Evolutionary conservation across 2,888 invertebrate species (phyloP).

Genomic region (Plagiodera versicolora): DNA sequence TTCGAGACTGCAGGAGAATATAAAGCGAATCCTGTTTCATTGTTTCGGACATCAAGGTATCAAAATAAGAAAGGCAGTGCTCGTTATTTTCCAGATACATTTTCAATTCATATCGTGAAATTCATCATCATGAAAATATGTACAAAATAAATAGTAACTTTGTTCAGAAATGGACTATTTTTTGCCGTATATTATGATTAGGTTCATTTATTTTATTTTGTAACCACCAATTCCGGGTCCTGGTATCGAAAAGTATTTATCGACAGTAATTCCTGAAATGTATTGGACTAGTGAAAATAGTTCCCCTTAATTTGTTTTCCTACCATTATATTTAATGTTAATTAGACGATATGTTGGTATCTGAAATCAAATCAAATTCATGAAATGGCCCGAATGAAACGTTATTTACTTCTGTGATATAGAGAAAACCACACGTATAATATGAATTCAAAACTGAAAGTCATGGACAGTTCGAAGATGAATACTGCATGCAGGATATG

Average conservation of each 20-base stretch:
- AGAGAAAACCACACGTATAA: background rate
- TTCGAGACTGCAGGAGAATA: background rate
- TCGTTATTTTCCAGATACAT: slow-evolving; percentile 41
- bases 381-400: background rate
- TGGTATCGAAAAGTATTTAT: no score
- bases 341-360: no score
- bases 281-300: no score
- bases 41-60: slow-evolving; percentile 37
- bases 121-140: slow-evolving; percentile 50
- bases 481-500: background rate
- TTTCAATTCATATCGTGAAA: slow-evolving; percentile 38
- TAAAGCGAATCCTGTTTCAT: slow-evolving; percentile 25
- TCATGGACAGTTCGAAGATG: background rate
- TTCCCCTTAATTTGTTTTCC: no score
- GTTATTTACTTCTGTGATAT: background rate
- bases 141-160: slow-evolving; percentile 47
- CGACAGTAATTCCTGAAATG: no score
- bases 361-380: no score
- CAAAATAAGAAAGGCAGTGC: slow-evolving; percentile 30
- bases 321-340: no score
- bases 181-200: no score
- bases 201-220: no score
- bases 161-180: no score
- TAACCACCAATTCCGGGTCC: no score
- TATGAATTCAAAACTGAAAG: background rate